Base-by-base conservation (phyloP, 2,888 invertebrate genomes). In the Orgyia antiqua region DNA sequence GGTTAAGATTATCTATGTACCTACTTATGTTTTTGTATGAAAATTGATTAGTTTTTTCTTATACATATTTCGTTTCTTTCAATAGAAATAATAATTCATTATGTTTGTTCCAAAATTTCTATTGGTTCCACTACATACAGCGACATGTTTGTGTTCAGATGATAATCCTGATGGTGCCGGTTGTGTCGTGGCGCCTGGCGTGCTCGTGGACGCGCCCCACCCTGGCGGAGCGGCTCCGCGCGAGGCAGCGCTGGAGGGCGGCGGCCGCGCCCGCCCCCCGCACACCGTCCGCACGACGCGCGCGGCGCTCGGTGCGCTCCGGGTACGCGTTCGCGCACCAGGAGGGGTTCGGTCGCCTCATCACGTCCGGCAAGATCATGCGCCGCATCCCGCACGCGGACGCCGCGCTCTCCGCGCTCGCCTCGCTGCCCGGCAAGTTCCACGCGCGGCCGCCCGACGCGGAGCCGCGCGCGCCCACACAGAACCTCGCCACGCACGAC, bases 301-400 rank as follows among this genome's bases (percentile, higher is more conserved):
- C 95, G 37, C 89, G 98, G 19, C 92, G 96, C 58, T 97, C 97
- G 15, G 90, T 98, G 43, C 93, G 98, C 34, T 98, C 98, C 7
- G 98, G 99, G 10, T 82, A 99, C 84, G 99, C 99, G 6, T 99
- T 99, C 87, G 97, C 99, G 34, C 99, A 99, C 86, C 97, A 97
- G 82, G 69, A 69, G 49, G 69, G 69, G 58, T 70, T 70, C 66
- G 69, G 69, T 2, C 61, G 69, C 10, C 93, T 99, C 54, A 99
- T 99, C 71, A 99, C 98, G 7, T 96, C 96, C 27, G 98, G 98
- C 38, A 96, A 96, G 83, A 97, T 98, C 65, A 97, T 98, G 97
- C 77, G 80, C 8, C 93, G 94, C 68, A 84, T 94, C 71, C 94
- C 94, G 31, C 94, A 93, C 73, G 88, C 88, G 24, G 94, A 94